These are phyloP conservation scores for Melanotaenia trifasciata DNA, from an alignment of 2,797 vertebrate genomes.

Conservation along the genomic window DNA sequence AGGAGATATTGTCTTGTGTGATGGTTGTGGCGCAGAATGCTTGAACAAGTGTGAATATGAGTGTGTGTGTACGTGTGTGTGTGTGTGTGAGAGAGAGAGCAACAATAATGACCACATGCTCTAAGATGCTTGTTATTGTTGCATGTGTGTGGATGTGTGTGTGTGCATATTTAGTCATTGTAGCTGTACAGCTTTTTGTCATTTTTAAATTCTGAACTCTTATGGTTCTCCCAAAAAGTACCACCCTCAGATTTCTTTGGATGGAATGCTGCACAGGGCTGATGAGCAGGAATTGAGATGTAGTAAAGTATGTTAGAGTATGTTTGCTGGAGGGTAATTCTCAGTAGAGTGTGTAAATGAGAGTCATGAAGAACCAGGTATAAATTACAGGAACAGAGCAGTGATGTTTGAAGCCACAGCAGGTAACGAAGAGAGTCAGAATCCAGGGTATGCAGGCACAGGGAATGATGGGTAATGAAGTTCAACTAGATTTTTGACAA, in stretches of 20 bases:
- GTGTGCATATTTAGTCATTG: slow-evolving; percentile 12
- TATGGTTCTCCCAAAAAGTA: not conserved
- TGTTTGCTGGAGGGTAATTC: not conserved
- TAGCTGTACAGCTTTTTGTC: not conserved
- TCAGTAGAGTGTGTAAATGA: not conserved
- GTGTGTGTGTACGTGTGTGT: not conserved
- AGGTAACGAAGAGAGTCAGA: too few relatives aligned
- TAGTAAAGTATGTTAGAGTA: not conserved
- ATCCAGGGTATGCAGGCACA: too few relatives aligned
- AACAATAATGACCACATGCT: slow-evolving; percentile 4
- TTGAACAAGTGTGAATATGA: slow-evolving; percentile 22
- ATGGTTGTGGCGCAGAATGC: slow-evolving; percentile 40
- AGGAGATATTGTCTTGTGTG: slow-evolving; percentile 55
- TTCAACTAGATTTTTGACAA: too few relatives aligned
- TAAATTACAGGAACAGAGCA: not conserved
- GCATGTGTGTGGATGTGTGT: not conserved
- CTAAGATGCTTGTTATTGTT: slow-evolving; percentile 9
- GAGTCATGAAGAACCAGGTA: not conserved
- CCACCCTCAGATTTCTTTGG: too few relatives aligned
- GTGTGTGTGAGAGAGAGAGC: not conserved
- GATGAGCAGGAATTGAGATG: not conserved
- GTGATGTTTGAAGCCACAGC: too few relatives aligned
- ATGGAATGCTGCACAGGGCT: not conserved
- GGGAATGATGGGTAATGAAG: too few relatives aligned
- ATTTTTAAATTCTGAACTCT: not conserved